Evolutionary conservation across 2,113 vertebrate species (phyloP), one percentile per base, ranked within the genome.

Genomic region (Echinops telfairi): DNA sequence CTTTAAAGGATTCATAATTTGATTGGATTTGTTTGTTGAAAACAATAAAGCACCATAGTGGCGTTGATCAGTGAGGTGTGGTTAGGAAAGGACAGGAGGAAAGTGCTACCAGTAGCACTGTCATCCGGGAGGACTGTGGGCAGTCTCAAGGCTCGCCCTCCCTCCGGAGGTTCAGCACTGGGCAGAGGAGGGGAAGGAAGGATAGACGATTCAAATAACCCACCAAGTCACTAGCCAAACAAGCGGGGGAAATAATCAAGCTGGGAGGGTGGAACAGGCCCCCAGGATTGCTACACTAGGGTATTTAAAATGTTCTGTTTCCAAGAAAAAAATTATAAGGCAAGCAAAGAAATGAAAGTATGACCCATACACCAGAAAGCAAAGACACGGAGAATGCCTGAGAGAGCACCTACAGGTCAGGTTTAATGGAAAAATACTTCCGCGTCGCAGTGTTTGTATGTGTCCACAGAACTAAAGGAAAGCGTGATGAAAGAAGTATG

Each of bases 381-480:
- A 6, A 31, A 71, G 70, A 71, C n/a, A 71, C 31, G n/a, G 31
- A 70, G 27, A 16, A 16, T 71, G 70, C 70, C n/a, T 33, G 70
- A n/a, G 70, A 71, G 16, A n/a, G 15, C 6, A 5, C 5, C n/a
- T n/a, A 33, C 16, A 22, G 33, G 19, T 73, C 25, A 27, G 25
- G 36, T 36, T 71, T 73, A 9, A 73, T 9, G 36, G 66, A 68
- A 31, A n/a, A 16, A 36, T n/a, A 22, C 19, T 73, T 36, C 71
- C 77, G 90, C 78, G n/a, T 7, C 64, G 57, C 29, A 27, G 73
- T 87, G 64, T 25, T 53, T 11, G 40, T 91, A 2, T 77, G 78
- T 71, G 20, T 47, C 93, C 33, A 73, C 33, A 36, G 33, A 95
- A 89, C 73, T 84, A 73, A 73, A 20, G 71, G 22, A 9, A n/a